A percentile compares a stretch with the other conserved stretches of the same genome.
Conservation (phyloP, 1,140 invertebrate genomes). For the Bombus waltoni region DNA sequence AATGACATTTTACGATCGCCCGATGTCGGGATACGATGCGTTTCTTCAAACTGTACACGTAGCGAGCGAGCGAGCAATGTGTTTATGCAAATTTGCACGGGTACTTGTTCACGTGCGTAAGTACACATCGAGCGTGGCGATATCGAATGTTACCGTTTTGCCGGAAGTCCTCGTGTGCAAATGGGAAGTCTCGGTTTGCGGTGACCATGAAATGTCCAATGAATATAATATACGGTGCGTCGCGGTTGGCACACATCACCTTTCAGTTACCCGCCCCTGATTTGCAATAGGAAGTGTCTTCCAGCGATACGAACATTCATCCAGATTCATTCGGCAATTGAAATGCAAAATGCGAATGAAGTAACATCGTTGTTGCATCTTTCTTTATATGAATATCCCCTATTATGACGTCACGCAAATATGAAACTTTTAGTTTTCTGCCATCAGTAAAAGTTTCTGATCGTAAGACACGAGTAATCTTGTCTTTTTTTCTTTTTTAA, state of each 20-base stretch:
- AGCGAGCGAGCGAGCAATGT: constrained; percentile 27
- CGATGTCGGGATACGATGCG: constrained; percentile 20
- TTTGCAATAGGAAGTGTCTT: background rate
- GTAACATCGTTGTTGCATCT: too few relatives aligned
- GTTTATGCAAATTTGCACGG: constrained; percentile 49
- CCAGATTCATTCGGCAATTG: background rate
- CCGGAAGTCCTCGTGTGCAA: constrained; percentile 36
- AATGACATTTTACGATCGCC: constrained; percentile 18
- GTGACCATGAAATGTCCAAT: constrained; percentile 73
- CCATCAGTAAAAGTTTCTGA: background rate
- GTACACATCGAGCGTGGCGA: constrained; percentile 21
- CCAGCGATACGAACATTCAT: background rate
- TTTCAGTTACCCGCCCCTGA: background rate
- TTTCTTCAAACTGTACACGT: constrained; percentile 29
- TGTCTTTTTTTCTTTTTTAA: too few relatives aligned
- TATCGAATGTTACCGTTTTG: constrained; percentile 50
- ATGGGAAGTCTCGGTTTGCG: constrained; percentile 55
- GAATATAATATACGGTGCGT: constrained; percentile 66
- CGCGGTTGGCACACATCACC: background rate
- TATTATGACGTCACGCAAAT: background rate
- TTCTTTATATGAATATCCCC: too few relatives aligned
- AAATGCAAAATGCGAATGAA: background rate
- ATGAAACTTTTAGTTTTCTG: background rate
- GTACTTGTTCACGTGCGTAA: constrained; percentile 41
- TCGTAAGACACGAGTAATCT: background rate